Percentiles rank a stretch among this genome's conserved stretches.
phyloP scores from a whole-genome alignment of 2,888 invertebrate species.

The Macrophya alboannulata region DNA sequence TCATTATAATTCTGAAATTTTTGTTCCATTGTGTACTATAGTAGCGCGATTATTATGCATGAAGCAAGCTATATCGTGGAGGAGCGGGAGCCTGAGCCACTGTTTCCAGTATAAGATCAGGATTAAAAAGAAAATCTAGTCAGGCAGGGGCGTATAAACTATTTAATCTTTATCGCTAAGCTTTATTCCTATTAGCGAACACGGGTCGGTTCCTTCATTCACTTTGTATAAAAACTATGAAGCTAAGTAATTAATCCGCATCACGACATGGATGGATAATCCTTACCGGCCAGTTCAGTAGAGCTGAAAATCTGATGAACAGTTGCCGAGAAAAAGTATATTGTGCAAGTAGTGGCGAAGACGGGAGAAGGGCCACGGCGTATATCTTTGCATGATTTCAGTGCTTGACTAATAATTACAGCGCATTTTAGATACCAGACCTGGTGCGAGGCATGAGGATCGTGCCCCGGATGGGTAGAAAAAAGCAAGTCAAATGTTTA shows the following conservation, averaged over 20 bases:
- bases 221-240: conserved; percentile 19
- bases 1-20: not conserved
- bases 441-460: conserved; percentile 13
- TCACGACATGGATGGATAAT: conserved; percentile 34
- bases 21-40: not conserved
- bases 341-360: conserved; percentile 22
- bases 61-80: not conserved
- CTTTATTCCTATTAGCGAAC: conserved; percentile 37
- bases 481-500: conserved; percentile 47
- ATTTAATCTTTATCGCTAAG: conserved; percentile 34
- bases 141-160: not conserved
- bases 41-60: not conserved
- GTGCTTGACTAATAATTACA: conserved; percentile 36
- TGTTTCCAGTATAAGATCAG: not conserved
- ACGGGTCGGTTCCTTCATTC: conserved; percentile 13
- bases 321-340: conserved; percentile 31
- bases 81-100: not conserved
- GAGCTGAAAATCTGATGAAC: conserved; percentile 40
- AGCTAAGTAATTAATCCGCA: conserved; percentile 42
- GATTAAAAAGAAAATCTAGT: conserved; percentile 14
- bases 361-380: not conserved
- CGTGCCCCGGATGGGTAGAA: not conserved
- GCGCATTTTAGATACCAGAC: not conserved
- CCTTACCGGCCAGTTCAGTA: conserved; percentile 7
- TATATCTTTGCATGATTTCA: conserved; percentile 32